Evolutionary conservation across 2,888 invertebrate species (phyloP).

Genomic region (Eumerus sabulonum): DNA sequence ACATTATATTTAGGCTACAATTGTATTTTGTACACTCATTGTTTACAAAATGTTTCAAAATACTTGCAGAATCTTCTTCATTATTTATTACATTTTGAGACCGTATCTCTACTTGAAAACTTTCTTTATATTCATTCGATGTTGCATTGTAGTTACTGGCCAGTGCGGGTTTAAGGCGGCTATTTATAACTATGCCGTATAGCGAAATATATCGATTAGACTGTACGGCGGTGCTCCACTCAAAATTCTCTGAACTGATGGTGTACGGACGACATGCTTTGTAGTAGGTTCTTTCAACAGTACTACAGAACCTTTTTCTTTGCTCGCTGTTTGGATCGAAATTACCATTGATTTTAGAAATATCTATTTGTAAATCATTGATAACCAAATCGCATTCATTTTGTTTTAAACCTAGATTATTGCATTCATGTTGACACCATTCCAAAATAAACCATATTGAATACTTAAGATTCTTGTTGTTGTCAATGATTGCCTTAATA

Average conservation of each 20-base stretch:
- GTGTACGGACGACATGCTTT: slow-evolving; percentile 77
- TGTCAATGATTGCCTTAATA: slow-evolving; percentile 75
- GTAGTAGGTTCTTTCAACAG: slow-evolving; percentile 76
- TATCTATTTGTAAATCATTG: slow-evolving; percentile 71
- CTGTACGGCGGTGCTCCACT: slow-evolving; percentile 74
- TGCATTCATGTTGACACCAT: slow-evolving; percentile 77
- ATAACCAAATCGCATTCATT: slow-evolving; percentile 73
- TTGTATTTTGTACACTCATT: slow-evolving; percentile 76
- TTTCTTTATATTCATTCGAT: slow-evolving; percentile 74
- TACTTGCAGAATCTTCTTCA: slow-evolving; percentile 49
- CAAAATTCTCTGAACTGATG: slow-evolving; percentile 72
- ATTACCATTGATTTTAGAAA: slow-evolving; percentile 34
- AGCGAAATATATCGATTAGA: slow-evolving; percentile 76
- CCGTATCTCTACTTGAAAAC: slow-evolving; percentile 74
- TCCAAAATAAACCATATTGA: slow-evolving; percentile 76
- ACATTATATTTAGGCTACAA: slow-evolving; percentile 76
- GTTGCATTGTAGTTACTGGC: slow-evolving; percentile 33
- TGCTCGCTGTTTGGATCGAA: slow-evolving; percentile 40
- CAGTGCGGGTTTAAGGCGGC: slow-evolving; percentile 75
- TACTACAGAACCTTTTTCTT: slow-evolving; percentile 56
- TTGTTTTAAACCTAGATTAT: slow-evolving; percentile 71
- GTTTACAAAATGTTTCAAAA: slow-evolving; percentile 73
- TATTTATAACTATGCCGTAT: slow-evolving; percentile 75
- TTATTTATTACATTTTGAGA: slow-evolving; percentile 49
- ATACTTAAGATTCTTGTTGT: slow-evolving; percentile 72